Evolutionary conservation across 2,113 vertebrate genomes (phyloP).

Genomic region (Rutilus rutilus): DNA sequence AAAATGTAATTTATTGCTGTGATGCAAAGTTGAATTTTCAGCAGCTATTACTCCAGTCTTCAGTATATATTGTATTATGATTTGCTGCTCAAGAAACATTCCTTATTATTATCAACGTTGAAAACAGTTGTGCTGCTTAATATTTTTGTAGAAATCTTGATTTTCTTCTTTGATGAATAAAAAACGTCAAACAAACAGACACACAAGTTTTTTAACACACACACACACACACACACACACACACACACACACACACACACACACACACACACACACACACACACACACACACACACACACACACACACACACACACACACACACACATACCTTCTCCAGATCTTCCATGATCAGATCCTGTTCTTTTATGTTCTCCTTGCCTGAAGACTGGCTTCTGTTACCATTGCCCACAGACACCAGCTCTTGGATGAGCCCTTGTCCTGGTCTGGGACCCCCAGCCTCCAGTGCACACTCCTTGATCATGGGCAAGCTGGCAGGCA

Average conservation of each 20-base stretch:
- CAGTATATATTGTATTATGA: neutral
- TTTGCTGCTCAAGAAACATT: too few relatives aligned
- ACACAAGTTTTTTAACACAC: too few relatives aligned
- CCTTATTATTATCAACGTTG: too few relatives aligned
- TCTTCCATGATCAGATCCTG: slow-evolving; percentile 79
- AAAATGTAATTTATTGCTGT: too few relatives aligned
- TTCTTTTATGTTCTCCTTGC: slow-evolving; percentile 64
- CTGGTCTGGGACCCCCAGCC: slow-evolving; percentile 4
- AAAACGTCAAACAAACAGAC: too few relatives aligned
- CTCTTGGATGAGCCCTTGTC: neutral
- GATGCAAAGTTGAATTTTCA: neutral
- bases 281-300: too few relatives aligned
- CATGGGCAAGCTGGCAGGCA: slow-evolving; percentile 61
- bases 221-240: too few relatives aligned
- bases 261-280: too few relatives aligned
- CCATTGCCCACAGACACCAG: slow-evolving; percentile 45
- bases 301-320: too few relatives aligned
- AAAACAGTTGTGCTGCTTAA: neutral
- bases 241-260: too few relatives aligned
- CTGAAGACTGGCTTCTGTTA: slow-evolving; percentile 46
- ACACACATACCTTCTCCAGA: slow-evolving; percentile 68
- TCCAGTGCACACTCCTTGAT: slow-evolving; percentile 29
- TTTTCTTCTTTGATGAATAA: neutral
- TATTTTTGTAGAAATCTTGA: neutral
- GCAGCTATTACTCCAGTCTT: neutral